Base-by-base conservation (phyloP, 2,113 vertebrate species). In the Dasyurus viverrinus region DNA sequence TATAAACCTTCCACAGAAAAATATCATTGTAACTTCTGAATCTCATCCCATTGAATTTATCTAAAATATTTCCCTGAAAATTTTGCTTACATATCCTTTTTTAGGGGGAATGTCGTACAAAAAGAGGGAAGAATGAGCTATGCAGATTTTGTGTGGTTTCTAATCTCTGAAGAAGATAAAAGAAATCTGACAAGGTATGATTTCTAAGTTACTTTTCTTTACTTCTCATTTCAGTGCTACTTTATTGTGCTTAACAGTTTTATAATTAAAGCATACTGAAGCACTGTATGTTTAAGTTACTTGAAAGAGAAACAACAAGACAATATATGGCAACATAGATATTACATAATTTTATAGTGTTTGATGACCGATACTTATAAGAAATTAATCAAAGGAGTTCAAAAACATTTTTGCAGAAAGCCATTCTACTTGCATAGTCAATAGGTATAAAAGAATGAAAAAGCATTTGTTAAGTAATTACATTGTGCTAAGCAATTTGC, bases 161-260 rank as follows among this genome's bases (percentile, higher is more conserved):
- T 99, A 96, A 99, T 99, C 97, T 99, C 99, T 0, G 99, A 99
- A 96, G 99, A 99, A 97, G 99, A 99, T 98, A 99, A 99, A 98
- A 99, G 99, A 98, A 99, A 99, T 96, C 98, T 98, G 93, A 99
- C 99, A 95, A 99, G 99, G 99, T 99, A 98, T 93, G 97, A 92
- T 47, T 96, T 94, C 52, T 54, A 14, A 55, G 68, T 50, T 95
- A 92, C 55, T 92, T 36, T 68, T 68, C 60, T 68, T 30, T 16
- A 30, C 54, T 54, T 54, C 23, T 24, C 22, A 54, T 5, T 54
- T 54, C 54, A 23, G 22, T 54, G 23, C 60, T 68, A 68, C 60
- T 14, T 68, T 36, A 68, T 14, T 68, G 3, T 94, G 10, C 68
- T 84, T 84, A 23, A 42, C 68, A 84, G 7, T 84, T 84, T 84